Base-by-base conservation (phyloP, 2,113 vertebrate genomes). In the Heterochromis multidens region DNA sequence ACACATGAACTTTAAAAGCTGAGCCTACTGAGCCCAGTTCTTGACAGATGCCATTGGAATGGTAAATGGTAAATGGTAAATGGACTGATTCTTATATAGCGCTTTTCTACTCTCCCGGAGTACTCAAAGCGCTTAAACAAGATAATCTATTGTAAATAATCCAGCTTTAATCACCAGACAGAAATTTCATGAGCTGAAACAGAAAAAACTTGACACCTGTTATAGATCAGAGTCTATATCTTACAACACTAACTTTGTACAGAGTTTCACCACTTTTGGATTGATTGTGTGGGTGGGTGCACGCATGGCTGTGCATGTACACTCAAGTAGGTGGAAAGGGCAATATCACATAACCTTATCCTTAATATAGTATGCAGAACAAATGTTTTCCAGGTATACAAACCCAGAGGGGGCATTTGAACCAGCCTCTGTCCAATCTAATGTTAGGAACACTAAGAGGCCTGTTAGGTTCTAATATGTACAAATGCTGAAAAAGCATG, bases 281-380 rank as follows among this genome's bases (percentile, higher is more conserved):
- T 13, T 74, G 79, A 78, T 29, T 78, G 13, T 72, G 67, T 74
- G 82, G 7, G 83, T 79, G 65, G 79, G 56, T 37, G 49, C 21
- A 13, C 52, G 31, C 58, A 77, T 52, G 19, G 37, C 43, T 85
- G 57, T 87, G 56, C 54, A 58, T 65, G 79, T 33, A 84, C 80
- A 86, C 70, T 63, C 35, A 79, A 77, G 84, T 85, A 58, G 82
- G 86, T 37, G 67, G 88, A 70, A 65, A 81, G 79, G 46, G 49
- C 87, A 81, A 79, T 59, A 82, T 77, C 58, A 72, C 62, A 81
- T 43, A 83, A 87, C 85, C 85, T 84, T 67, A 37, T 77, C 80
- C 83, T 82, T 74, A 62, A 88, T 77, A 82, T 86, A 88, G 72
- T 33, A 67, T 82, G 14, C 43, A 77, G 60, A 43, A 79, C 33